phyloP scores from a whole-genome alignment of 1,140 invertebrate genomes.

The Bactericera cockerelli region DNA sequence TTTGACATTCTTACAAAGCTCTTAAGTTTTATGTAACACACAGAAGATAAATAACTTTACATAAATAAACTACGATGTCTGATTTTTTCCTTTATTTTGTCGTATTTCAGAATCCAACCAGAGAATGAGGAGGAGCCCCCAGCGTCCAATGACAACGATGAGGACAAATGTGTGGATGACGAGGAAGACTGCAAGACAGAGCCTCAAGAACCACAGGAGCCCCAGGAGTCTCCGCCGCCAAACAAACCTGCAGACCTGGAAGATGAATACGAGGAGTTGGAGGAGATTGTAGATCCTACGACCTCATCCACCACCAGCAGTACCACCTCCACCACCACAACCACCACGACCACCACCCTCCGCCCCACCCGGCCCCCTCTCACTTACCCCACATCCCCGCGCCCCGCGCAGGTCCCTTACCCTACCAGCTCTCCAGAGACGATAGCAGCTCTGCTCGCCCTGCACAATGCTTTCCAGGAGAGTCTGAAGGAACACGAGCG shows the following conservation, averaged over 20 bases:
- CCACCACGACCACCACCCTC: conserved; percentile 23
- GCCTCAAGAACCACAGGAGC: too few relatives aligned
- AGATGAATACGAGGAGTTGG: conserved; percentile 17
- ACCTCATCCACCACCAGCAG: conserved; percentile 19
- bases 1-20: conserved; percentile 1
- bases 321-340: conserved; percentile 23
- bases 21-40: too few relatives aligned
- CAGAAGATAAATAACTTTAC: too few relatives aligned
- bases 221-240: too few relatives aligned
- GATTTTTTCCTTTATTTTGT: too few relatives aligned
- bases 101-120: conserved; percentile 19
- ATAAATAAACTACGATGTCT: too few relatives aligned
- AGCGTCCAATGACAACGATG: conserved; percentile 28
- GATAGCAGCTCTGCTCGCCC: conserved; percentile 22
- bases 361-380: conserved; percentile 16
- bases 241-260: conserved; percentile 7
- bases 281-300: conserved; percentile 20
- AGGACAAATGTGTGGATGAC: conserved; percentile 20
- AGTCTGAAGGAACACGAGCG: conserved; percentile 19
- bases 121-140: conserved; percentile 15
- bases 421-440: conserved; percentile 21
- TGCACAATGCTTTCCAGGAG: conserved; percentile 24
- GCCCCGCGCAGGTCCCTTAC: conserved; percentile 16
- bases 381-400: conserved; percentile 14
- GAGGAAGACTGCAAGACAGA: conserved; percentile 20